Evolutionary conservation across 2,888 invertebrate species (phyloP), one percentile per base, ranked within the genome.

Genomic region (Synergus laeviventris): DNA sequence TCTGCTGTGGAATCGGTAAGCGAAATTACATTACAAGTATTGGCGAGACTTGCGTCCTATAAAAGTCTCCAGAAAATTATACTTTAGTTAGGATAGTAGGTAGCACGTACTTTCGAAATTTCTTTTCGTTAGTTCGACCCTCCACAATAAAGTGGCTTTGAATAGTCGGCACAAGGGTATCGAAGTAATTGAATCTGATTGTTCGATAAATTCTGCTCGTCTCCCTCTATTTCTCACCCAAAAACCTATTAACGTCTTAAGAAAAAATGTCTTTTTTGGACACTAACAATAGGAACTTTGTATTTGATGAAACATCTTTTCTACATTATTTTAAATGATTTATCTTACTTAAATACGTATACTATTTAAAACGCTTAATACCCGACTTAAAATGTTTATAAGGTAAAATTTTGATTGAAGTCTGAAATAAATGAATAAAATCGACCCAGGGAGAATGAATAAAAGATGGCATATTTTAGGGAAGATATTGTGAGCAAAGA

Each of bases 1-100:
- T 82, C 74, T 80, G 76, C 81, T 83, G 79, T 78, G 84, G 84
- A 84, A 85, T 87, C 85, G 83, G 76, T 85, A 85, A 85, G 84
- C 83, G 82, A 83, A 87, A 89, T 89, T 85, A 86, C 84, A 85
- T 88, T 86, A 86, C 85, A 83, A 84, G 76, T 79, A 77, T 81
- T 77, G 76, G 75, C 80, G 74, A 73, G 79, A 74, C 76, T 78
- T 42, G 21, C 70, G 76, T 74, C 77, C 61, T 24, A 73, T 24
- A 73, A 61, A 54, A 59, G 73, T 79, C 74, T 76, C 75, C 60
- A 79, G 78, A 77, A 79, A 82, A 84, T 84, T 84, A 84, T 79
- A 77, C 76, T 76, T 78, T 39, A 62, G 80, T 79, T 82, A 83
- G 74, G 59, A 79, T 66, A 54, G 75, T 61, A 81, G 77, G 77